phyloP scores from a whole-genome alignment of 2,113 vertebrate species.

The Gymnorhina tibicen region DNA sequence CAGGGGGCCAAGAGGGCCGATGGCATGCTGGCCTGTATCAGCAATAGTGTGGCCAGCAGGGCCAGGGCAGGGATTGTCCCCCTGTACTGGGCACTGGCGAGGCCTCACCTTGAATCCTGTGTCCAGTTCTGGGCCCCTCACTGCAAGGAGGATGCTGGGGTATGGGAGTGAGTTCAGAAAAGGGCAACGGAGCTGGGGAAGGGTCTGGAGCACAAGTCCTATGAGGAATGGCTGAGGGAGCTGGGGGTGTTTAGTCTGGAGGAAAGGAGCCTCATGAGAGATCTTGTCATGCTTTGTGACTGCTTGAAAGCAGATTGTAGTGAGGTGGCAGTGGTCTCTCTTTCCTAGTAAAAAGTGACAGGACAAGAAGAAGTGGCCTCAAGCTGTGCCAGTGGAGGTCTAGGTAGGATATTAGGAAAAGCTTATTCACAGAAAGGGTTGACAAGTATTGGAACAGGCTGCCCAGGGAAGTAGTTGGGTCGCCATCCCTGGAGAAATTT shows the following conservation, averaged over 20 bases:
- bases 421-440: background rate
- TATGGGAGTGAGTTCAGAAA: rapidly evolving
- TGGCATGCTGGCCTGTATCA: background rate
- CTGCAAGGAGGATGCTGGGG: background rate
- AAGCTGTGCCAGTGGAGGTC: background rate
- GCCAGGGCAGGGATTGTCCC: background rate
- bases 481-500: rapidly evolving
- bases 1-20: rapidly evolving
- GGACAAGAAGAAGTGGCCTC: background rate
- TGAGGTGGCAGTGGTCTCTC: background rate
- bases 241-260: background rate
- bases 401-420: background rate
- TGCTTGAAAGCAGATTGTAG: background rate
- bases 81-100: rapidly evolving
- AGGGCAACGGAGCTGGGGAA: rapidly evolving
- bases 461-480: background rate
- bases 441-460: background rate
- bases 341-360: background rate
- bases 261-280: background rate
- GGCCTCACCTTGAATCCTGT: rapidly evolving
- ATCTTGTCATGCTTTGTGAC: rapidly evolving
- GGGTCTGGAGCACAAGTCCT: background rate
- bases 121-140: background rate
- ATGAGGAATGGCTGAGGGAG: background rate
- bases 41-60: background rate